Base-by-base conservation (phyloP, 2,113 vertebrate genomes). In the Phasianus colchicus region DNA sequence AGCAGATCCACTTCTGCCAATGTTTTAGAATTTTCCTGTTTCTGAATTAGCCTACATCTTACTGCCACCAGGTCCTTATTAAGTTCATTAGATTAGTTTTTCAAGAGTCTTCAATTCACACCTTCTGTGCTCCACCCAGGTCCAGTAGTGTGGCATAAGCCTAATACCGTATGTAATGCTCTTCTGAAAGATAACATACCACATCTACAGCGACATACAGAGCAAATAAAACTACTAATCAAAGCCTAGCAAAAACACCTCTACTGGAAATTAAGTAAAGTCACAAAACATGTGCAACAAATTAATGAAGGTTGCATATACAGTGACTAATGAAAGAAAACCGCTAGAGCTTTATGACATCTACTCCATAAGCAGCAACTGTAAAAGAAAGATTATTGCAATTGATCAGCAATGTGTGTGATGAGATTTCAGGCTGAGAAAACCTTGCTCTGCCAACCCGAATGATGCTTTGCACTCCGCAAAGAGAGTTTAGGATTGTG, bases 191-290 rank as follows among this genome's bases (percentile, higher is more conserved):
- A 48, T 57, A 60, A 42, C 32, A 67, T 34, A 14, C 7, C 13
- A 54, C 8, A 54, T 67, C 40, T 71, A 50, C 24, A 34, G 20
- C 34, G n/a, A 55, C 47, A 61, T 14, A 63, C 8, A 64, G 38
- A 73, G 40, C 36, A 88, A 84, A 67, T 64, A 88, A 80, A 88
- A 63, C 20, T 65, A 36, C 25, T 82, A n/a, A 93, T 74, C 70
- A 63, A 36, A 71, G 32, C 54, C 74, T 67, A 60, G 77, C 7
- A 69, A 72, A 81, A 92, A 84, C 40, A 78, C 2, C 34, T 87
- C 73, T 88, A 27, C n/a, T 71, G 65, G 71, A 84, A 91, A 85
- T 18, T 71, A 76, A 90, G 94, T 91, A 90, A 42, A 21, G 69
- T 77, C 38, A 73, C 63, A 84, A 83, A 90, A 86, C 72, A 86